Base-by-base conservation (phyloP, 2,113 vertebrate species). In the Amblyopsis rosae region DNA sequence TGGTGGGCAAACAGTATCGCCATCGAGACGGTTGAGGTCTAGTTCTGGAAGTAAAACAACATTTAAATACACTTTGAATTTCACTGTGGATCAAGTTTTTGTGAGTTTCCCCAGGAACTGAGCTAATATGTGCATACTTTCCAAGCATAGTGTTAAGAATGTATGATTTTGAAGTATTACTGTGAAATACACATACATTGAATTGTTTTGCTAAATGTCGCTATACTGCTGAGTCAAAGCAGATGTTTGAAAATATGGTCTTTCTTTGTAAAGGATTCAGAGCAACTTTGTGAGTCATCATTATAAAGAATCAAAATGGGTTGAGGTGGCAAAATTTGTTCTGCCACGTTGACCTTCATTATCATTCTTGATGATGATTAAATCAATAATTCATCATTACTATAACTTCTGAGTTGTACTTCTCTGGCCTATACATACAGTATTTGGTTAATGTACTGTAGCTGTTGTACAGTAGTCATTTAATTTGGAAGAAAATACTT, bases 11-110 rank as follows among this genome's bases (percentile, higher is more conserved):
- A 94, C 90, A 0, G 83, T 90, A 48, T 91, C 92, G 0, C 92
- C 93, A 62, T 93, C 93, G 76, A 93, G 62, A 56, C 93, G 80
- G 83, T 91, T 93, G 50, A 93, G 75, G 75, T 94, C 92, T 12
- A 93, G 73, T 75, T 93, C 93, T 94, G 81, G 67, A 33, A 17
- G 61, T 46, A 65, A 9, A 66, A 59, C 58, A 75, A 50, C 33
- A 12, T 41, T 12, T 49, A 60, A 0, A 3, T 59, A 50, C 13
- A 51, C 45, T 11, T 33, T 54, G 33, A 41, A 67, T 55, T 73
- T 64, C 33, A 71, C 3, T 81, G 70, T 3, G 49, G 49, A 51
- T 9, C 49, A 4, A 1, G 49, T 51, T 11, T 10, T 12, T 56
- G 26, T 26, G 26, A 26, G 26, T 26, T 26, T 26, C 26, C 26